Evolutionary conservation across 2,113 vertebrate species (phyloP), one percentile per base, ranked within the genome.

Genomic region (Etheostoma cragini): DNA sequence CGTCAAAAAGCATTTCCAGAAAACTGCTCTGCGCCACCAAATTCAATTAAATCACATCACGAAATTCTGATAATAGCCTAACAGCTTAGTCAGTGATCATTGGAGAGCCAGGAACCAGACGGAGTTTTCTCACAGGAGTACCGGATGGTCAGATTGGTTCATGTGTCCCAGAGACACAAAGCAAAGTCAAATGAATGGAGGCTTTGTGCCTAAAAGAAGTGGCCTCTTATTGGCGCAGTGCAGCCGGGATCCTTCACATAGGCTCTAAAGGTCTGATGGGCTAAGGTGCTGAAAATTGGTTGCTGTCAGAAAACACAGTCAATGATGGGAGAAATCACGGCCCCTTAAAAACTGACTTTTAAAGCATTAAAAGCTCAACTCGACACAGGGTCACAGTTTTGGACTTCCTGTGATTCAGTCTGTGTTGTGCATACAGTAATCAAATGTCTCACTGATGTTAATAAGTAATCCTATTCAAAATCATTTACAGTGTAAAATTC

Each of bases 111-210:
- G 33, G 78, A 30, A 53, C 1, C 42, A 61, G 19, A 38, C 49
- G 5, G 54, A 49, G 49, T 54, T 16, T 35, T 16, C 68, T 74
- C 69, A 3, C 76, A 80, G 74, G 80, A 54, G 50, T 35, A 70
- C 50, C 56, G 61, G 67, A 58, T 64, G 72, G 38, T 76, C 81
- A 66, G 38, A 77, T 26, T 57, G 70, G 50, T 47, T 93, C 85
- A 82, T 63, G 77, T 81, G 70, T 79, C 80, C 62, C 68, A 21
- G 89, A 89, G 89, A 91, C 77, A 81, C 83, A 81, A 83, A 84
- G 65, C 76, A n/a, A 42, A 49, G 47, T 22, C 45, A 86, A 53
- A 81, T 95, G 91, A 96, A 95, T 93, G 91, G 87, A 88, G 72
- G 92, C 93, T 89, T 92, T 94, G 89, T 96, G 72, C 22, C 79